Percentiles rank a stretch among this genome's conserved stretches.
phyloP scores from a whole-genome alignment of 2,113 vertebrate genomes.

The Bufo bufo region DNA sequence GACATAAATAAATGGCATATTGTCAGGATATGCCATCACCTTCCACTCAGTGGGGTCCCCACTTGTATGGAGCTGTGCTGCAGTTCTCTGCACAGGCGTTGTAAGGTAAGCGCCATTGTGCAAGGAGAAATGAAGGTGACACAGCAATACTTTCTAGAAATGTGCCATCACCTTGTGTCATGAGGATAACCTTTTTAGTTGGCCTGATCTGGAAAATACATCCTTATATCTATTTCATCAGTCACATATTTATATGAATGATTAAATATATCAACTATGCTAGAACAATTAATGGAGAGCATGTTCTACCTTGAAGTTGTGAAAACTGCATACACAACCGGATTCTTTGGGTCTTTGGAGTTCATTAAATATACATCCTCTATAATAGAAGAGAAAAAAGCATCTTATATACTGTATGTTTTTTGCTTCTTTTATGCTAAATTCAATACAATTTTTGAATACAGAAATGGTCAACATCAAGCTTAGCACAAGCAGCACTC shows the following conservation, averaged over 20 bases:
- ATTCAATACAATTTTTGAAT: not conserved
- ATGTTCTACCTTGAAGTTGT: slow-evolving; percentile 93
- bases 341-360: slow-evolving; percentile 96
- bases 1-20: not conserved
- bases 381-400: slow-evolving; percentile 65
- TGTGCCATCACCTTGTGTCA: not conserved
- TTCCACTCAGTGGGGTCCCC: not conserved
- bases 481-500: not conserved
- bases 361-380: slow-evolving; percentile 97
- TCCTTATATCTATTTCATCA: not conserved
- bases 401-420: not conserved
- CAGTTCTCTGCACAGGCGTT: too few relatives aligned
- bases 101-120: too few relatives aligned
- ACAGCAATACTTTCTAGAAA: not conserved
- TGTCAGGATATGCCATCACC: not conserved
- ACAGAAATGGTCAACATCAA: not conserved
- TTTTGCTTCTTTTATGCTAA: not conserved
- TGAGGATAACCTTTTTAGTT: not conserved
- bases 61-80: not conserved
- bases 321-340: slow-evolving; percentile 93
- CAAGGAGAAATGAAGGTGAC: too few relatives aligned
- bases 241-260: not conserved
- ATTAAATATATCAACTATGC: not conserved
- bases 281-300: not conserved
- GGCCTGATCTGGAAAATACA: not conserved